Evolutionary conservation across 37 sponge, comb jelly and placozoan species (phyloP), one percentile per base, ranked within the genome.

Genomic region (Diacarnus erythraeanus): DNA sequence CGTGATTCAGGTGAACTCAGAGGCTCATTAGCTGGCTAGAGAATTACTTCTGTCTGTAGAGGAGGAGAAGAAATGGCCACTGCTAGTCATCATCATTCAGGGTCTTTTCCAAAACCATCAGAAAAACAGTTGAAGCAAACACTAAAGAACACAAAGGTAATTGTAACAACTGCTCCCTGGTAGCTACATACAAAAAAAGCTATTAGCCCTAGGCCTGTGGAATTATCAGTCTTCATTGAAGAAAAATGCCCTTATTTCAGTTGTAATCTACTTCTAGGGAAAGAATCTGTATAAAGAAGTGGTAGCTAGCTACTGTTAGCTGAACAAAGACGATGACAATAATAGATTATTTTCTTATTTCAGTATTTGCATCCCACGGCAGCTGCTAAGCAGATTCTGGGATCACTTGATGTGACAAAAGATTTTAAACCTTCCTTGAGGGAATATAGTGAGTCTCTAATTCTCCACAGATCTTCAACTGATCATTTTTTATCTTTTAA

Each of bases 51-150:
- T n/a, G n/a, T n/a, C n/a, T n/a, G n/a, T n/a, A n/a, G n/a, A n/a
- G n/a, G n/a, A n/a, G n/a, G n/a, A n/a, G n/a, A n/a, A n/a, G n/a
- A n/a, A n/a, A n/a, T n/a, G n/a, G n/a, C n/a, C n/a, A n/a, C n/a
- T n/a, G n/a, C n/a, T n/a, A n/a, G n/a, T n/a, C n/a, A n/a, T n/a
- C n/a, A n/a, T n/a, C n/a, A n/a, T n/a, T n/a, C n/a, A n/a, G 56
- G 56, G 56, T 26, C 23, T 60, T 6, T 17, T 17, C 75, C 75
- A 5, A 58, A 58, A 26, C 75, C 59, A 1, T 35, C 75, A 57
- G 75, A 75, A 38, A 75, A 57, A 30, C 59, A 75, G 38, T 20
- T 75, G 39, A 75, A 75, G 23, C 58, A 75, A 17, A 58, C 75
- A 37, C 59, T 75, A 21, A 75, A 57, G 38, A 75, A 57, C 59